Percentiles rank a stretch among this genome's conserved stretches.
Evolutionary conservation across 2,888 invertebrate genomes (phyloP).

Genomic region (Andrena camellia): DNA sequence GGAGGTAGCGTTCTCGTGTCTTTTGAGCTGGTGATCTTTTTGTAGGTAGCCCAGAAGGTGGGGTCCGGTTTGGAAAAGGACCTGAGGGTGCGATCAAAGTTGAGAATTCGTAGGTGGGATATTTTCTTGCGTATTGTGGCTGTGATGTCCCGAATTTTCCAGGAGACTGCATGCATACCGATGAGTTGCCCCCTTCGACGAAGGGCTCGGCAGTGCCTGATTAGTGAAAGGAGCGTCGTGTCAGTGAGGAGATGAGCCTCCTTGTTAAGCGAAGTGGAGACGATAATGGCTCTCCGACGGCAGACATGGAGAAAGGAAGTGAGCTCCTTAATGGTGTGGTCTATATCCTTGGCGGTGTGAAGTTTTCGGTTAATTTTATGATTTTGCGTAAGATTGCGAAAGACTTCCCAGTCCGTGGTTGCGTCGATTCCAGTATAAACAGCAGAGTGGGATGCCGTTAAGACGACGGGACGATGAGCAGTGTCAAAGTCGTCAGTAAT

Average conservation of each 20-base stretch:
- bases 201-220: not conserved
- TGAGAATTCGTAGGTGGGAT: not conserved
- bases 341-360: not conserved
- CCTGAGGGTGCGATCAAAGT: not conserved
- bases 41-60: not conserved
- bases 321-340: not conserved
- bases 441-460: not conserved
- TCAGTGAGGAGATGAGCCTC: not conserved
- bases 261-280: not conserved
- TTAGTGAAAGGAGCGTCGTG: not conserved
- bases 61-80: not conserved
- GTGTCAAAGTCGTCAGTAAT: too few species aligned
- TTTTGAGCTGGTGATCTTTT: not conserved
- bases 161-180: not conserved
- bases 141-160: not conserved
- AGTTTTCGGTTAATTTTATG: too few species aligned
- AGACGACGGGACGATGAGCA: too few species aligned
- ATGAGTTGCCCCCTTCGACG: not conserved
- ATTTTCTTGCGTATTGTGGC: not conserved
- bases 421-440: not conserved
- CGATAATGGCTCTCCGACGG: not conserved
- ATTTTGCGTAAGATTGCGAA: not conserved
- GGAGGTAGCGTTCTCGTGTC: not conserved
- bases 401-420: not conserved
- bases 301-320: not conserved